Conservation (phyloP, 2,113 vertebrate genomes). For the Silurus asotus region DNA sequence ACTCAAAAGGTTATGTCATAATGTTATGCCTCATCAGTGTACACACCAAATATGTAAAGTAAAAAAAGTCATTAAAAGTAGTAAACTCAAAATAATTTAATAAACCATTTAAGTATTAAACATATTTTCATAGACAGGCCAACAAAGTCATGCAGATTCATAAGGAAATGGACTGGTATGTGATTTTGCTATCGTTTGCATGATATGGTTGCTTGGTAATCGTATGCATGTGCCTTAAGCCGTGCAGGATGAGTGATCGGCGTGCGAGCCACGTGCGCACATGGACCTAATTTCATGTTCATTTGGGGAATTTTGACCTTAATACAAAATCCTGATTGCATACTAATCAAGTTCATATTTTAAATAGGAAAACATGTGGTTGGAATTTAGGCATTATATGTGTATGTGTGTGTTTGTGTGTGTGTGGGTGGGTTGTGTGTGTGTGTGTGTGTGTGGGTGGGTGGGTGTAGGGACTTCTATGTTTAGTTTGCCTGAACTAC, state of each 20-base stretch:
- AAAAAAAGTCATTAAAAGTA: too few relatives aligned
- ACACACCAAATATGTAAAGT: not conserved
- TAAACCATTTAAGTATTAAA: not conserved
- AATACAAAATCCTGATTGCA: too few relatives aligned
- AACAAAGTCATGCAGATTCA: not conserved
- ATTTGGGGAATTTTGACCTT: not conserved
- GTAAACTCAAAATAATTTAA: not conserved
- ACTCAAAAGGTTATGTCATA: too few relatives aligned
- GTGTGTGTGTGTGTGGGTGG: not conserved
- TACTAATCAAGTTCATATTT: too few relatives aligned
- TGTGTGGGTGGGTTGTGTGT: not conserved
- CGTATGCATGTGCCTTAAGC: not conserved
- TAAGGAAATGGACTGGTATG: not conserved
- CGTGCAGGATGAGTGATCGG: not conserved
- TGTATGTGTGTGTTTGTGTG: too few relatives aligned
- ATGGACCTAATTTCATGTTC: not conserved
- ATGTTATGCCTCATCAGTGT: too few relatives aligned
- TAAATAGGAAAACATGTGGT: too few relatives aligned
- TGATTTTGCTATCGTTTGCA: not conserved
- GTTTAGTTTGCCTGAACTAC: not conserved
- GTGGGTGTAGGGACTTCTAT: too few relatives aligned
- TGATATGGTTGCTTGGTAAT: not conserved
- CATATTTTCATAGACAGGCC: not conserved
- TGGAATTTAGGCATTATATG: too few relatives aligned
- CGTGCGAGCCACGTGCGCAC: not conserved